phyloP scores from a whole-genome alignment of 2,888 invertebrate species.

The Diarsia rubi region DNA sequence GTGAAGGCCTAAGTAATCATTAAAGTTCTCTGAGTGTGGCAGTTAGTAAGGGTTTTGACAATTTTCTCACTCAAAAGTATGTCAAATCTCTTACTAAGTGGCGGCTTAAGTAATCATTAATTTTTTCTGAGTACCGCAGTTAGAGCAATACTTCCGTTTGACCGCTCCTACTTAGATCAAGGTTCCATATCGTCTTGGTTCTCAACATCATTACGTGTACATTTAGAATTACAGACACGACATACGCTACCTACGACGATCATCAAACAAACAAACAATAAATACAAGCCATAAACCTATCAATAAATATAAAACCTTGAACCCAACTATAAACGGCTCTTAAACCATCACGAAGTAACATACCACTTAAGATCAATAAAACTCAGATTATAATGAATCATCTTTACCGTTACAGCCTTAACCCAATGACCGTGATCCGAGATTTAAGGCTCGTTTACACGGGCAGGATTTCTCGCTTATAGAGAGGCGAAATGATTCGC shows the following conservation, averaged over 20 bases:
- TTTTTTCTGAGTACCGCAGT: too few species aligned
- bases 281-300: slow-evolving; percentile 29
- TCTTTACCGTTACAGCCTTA: slow-evolving; percentile 63
- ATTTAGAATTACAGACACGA: background rate
- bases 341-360: slow-evolving; percentile 46
- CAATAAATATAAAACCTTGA: slow-evolving; percentile 36
- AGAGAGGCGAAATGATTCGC: background rate
- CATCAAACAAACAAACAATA: slow-evolving; percentile 14
- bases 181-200: background rate
- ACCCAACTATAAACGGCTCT: slow-evolving; percentile 17
- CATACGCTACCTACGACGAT: background rate
- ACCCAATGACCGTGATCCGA: slow-evolving; percentile 66
- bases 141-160: too few species aligned
- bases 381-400: slow-evolving; percentile 37
- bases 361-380: slow-evolving; percentile 46
- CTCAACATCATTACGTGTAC: background rate
- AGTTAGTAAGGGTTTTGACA: too few species aligned
- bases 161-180: background rate
- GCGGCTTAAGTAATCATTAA: too few species aligned
- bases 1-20: too few species aligned
- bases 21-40: too few species aligned
- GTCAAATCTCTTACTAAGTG: too few species aligned
- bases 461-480: background rate
- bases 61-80: too few species aligned
- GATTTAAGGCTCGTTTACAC: slow-evolving; percentile 33